Conservation (phyloP, 2,888 invertebrate species). For the Dryococelus australis region DNA sequence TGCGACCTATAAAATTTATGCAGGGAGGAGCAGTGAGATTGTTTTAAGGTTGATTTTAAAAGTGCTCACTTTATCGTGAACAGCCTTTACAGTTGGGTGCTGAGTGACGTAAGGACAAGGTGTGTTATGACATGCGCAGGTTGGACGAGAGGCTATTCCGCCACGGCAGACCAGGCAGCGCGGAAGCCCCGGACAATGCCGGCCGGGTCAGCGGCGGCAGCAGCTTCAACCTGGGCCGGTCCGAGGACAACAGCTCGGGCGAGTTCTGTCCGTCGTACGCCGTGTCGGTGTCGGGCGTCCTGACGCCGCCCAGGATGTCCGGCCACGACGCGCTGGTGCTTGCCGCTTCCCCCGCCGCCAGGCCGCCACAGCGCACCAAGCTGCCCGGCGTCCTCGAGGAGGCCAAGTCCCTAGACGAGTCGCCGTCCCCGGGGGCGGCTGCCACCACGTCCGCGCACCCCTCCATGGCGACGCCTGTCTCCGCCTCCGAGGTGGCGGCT, state of each 20-base stretch:
- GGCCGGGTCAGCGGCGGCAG: conserved; percentile 46
- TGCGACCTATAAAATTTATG: no score
- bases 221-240: conserved; percentile 44
- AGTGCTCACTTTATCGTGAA: no score
- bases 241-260: conserved; percentile 54
- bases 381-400: conserved; percentile 40
- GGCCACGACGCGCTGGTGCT: background rate
- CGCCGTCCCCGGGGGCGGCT: background rate
- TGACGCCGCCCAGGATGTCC: conserved; percentile 47
- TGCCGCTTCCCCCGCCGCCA: conserved; percentile 34
- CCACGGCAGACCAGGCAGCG: conserved; percentile 51
- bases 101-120: no score
- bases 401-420: conserved; percentile 33
- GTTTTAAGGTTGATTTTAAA: no score
- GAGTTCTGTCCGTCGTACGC: conserved; percentile 44
- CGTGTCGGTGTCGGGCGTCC: conserved; percentile 45
- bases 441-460: background rate
- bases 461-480: conserved; percentile 58
- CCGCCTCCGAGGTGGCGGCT: conserved; percentile 63
- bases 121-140: no score
- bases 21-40: no score
- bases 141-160: conserved; percentile 70
- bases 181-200: conserved; percentile 37
- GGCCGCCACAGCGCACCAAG: conserved; percentile 46
- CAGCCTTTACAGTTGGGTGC: no score